These are phyloP conservation scores for Drosophila orosa DNA, from an alignment of 1,140 invertebrate genomes.

Conservation along the genomic window DNA sequence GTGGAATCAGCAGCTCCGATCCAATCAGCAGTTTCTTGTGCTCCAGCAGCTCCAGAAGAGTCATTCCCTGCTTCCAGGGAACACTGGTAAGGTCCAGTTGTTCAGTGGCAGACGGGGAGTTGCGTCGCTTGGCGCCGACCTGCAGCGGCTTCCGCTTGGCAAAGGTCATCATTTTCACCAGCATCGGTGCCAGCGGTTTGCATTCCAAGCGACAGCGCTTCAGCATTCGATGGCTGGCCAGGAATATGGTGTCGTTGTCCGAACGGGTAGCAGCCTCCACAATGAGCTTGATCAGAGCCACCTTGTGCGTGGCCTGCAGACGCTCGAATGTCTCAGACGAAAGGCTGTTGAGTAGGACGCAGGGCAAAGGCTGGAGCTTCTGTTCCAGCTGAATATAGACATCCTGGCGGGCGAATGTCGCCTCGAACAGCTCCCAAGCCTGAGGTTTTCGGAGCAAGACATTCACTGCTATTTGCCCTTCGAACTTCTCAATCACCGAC, in stretches of 20 bases:
- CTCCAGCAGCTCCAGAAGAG: constrained; percentile 93
- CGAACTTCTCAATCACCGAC: constrained; percentile 64
- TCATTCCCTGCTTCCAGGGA: constrained; percentile 91
- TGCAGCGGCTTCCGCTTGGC: constrained; percentile 4
- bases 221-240: constrained; percentile 87
- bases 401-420: constrained; percentile 52
- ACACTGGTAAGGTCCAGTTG: constrained; percentile 85
- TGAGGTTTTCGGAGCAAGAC: constrained; percentile 40
- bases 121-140: constrained; percentile 43
- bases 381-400: constrained; percentile 55
- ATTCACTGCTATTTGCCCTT: constrained; percentile 37
- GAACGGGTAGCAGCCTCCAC: constrained; percentile 85
- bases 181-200: constrained; percentile 86
- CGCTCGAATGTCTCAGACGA: constrained; percentile 86
- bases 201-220: constrained; percentile 89
- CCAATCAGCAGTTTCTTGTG: constrained; percentile 90
- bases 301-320: constrained; percentile 84
- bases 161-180: constrained; percentile 77
- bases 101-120: constrained; percentile 62
- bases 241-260: constrained; percentile 86
- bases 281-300: constrained; percentile 84
- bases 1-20: constrained; percentile 87
- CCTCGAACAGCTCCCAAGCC: constrained; percentile 71
- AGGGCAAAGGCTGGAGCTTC: constrained; percentile 70
- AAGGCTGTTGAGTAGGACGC: constrained; percentile 81